A percentile compares a stretch with the other conserved stretches of the same genome.
Conservation (phyloP, 2,797 vertebrate genomes). For the Huso huso region DNA sequence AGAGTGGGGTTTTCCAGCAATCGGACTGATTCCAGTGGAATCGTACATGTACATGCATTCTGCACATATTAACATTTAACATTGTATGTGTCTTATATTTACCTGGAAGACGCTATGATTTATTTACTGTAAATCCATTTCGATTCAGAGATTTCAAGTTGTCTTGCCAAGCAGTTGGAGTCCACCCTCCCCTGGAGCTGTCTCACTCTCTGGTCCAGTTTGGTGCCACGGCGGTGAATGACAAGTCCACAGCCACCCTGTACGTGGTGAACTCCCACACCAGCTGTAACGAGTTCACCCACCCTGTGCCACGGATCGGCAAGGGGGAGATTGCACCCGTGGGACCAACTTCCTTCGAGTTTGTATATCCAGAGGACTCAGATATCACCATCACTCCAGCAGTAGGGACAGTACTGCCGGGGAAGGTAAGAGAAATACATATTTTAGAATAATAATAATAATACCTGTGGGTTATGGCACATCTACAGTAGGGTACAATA, state of each 20-base stretch:
- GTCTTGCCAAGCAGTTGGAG: conserved; percentile 66
- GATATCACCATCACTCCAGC: conserved; percentile 67
- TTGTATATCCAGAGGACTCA: conserved; percentile 52
- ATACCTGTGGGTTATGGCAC: no score
- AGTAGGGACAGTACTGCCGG: conserved; percentile 69
- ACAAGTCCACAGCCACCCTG: conserved; percentile 55
- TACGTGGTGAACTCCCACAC: conserved; percentile 56
- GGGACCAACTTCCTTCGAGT: conserved; percentile 68
- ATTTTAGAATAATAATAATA: background rate
- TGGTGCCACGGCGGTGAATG: conserved; percentile 67
- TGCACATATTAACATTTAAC: no score
- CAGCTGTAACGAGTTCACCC: conserved; percentile 40
- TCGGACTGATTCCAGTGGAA: no score
- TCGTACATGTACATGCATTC: no score
- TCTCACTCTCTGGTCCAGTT: conserved; percentile 79
- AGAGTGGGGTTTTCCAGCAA: no score
- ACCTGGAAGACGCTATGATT: background rate
- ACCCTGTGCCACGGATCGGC: conserved; percentile 32
- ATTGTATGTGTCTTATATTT: background rate
- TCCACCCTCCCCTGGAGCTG: conserved; percentile 74
- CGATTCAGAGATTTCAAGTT: conserved; percentile 72
- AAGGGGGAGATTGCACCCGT: conserved; percentile 27
- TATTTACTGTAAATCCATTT: conserved; percentile 8
- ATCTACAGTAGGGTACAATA: no score
- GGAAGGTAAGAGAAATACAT: conserved; percentile 60